Percentiles rank a stretch among this genome's conserved stretches.
These are phyloP conservation scores for Cygnus buccinator DNA, from an alignment of 2,113 vertebrate species.

Conservation along the genomic window DNA sequence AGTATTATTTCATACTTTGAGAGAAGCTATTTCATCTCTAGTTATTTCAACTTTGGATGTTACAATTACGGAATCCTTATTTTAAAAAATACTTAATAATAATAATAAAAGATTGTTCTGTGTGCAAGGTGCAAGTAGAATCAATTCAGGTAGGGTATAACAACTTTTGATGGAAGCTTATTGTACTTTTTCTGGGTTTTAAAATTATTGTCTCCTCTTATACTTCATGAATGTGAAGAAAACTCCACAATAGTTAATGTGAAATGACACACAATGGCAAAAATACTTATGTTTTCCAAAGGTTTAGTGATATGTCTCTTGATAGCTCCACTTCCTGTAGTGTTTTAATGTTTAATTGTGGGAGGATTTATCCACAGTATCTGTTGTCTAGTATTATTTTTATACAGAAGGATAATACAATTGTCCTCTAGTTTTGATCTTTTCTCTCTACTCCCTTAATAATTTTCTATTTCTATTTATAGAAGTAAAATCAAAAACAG, in stretches of 20 bases:
- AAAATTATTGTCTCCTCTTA: background rate
- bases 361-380: background rate
- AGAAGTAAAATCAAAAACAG: background rate
- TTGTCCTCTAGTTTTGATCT: background rate
- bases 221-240: background rate
- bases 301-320: background rate
- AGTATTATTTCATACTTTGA: background rate
- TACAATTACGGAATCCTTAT: background rate
- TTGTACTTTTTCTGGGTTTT: background rate
- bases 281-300: background rate
- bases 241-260: background rate
- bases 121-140: background rate
- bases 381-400: background rate
- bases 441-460: background rate
- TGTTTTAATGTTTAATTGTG: slow-evolving; percentile 8
- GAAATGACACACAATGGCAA: background rate
- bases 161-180: background rate
- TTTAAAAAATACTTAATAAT: background rate
- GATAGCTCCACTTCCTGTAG: background rate
- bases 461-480: background rate
- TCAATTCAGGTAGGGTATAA: background rate
- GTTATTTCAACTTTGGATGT: background rate
- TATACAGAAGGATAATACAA: background rate
- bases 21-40: background rate
- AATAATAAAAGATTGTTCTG: background rate